phyloP scores from a whole-genome alignment of 2,888 invertebrate genomes.

The Acanthopleura granulata region DNA sequence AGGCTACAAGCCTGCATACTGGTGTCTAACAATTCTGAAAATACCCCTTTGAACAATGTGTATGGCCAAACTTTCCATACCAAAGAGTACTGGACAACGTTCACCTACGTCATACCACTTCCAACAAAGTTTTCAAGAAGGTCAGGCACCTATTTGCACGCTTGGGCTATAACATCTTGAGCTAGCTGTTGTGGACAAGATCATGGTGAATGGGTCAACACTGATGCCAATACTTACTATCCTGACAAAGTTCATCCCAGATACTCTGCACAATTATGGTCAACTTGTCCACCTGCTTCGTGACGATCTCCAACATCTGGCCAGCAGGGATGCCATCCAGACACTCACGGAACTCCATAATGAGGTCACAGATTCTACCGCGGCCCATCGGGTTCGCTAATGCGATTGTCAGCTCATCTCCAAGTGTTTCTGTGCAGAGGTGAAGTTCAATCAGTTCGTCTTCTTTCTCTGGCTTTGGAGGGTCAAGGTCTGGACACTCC shows the following conservation, averaged over 20 bases:
- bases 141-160: no score
- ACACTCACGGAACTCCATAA: neutral
- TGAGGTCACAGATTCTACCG: neutral
- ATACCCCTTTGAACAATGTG: no score
- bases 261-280: neutral
- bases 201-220: no score
- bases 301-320: neutral
- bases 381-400: neutral
- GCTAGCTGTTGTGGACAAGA: no score
- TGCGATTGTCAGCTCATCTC: neutral
- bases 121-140: no score
- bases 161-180: no score
- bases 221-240: slow-evolving; percentile 1
- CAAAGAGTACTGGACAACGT: no score
- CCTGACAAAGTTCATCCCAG: neutral
- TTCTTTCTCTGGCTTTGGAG: neutral
- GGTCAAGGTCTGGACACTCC: neutral
- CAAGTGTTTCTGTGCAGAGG: neutral
- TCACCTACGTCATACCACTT: no score
- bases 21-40: no score
- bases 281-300: neutral
- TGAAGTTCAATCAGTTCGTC: slow-evolving; percentile 3
- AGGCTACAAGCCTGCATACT: no score
- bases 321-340: slow-evolving; percentile 1
- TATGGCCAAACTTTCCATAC: no score